These are phyloP conservation scores for Ornithorhynchus anatinus DNA, from an alignment of 2,113 vertebrate genomes.

Conservation along the genomic window DNA sequence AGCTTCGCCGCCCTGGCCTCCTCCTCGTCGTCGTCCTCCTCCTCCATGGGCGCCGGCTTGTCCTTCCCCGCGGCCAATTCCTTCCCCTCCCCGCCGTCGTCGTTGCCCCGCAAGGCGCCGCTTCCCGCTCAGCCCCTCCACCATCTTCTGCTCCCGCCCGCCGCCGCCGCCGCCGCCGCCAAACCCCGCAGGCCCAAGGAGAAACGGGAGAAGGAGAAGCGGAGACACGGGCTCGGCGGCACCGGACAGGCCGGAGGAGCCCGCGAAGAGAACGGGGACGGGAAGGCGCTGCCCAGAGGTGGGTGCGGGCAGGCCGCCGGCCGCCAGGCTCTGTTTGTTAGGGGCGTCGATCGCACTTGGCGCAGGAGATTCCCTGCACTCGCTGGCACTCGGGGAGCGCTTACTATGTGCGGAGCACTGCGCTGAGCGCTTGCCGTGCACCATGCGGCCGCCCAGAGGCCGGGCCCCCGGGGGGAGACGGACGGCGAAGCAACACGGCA, in stretches of 20 bases:
- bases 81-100: conserved; percentile 73
- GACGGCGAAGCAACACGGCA: background rate
- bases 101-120: conserved; percentile 62
- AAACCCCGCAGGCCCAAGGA: conserved; percentile 83
- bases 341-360: too few species aligned
- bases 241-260: conserved; percentile 62
- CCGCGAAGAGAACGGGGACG: conserved; percentile 88
- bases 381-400: background rate
- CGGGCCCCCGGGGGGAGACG: background rate
- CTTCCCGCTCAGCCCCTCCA: conserved; percentile 56
- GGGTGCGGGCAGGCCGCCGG: too few species aligned
- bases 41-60: background rate
- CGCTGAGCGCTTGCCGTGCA: rapidly evolving
- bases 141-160: conserved; percentile 42
- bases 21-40: conserved; percentile 43
- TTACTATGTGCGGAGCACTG: too few species aligned
- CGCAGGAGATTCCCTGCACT: too few species aligned
- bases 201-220: conserved; percentile 79
- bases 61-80: conserved; percentile 27
- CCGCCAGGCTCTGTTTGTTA: too few species aligned
- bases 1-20: conserved; percentile 69
- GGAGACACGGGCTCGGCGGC: conserved; percentile 69
- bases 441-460: too few species aligned
- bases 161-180: conserved; percentile 35
- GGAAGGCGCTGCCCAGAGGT: conserved; percentile 85